Evolutionary conservation across 2,888 invertebrate genomes (phyloP).

Genomic region (Perithous albicinctus): DNA sequence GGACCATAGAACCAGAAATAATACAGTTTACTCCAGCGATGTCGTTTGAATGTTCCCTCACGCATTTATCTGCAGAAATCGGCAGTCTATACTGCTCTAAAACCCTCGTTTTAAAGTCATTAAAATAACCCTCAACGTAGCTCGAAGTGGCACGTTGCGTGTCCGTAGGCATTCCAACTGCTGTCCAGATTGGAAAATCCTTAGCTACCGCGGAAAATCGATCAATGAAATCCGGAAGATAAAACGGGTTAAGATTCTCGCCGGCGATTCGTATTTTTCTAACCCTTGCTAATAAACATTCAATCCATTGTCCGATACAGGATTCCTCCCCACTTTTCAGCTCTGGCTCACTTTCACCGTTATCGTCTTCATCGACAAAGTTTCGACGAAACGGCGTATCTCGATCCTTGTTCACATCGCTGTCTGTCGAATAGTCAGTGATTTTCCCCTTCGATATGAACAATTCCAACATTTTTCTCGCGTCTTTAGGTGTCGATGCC

Average conservation of each 20-base stretch:
- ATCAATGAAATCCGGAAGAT: slow-evolving; percentile 35
- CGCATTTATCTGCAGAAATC: slow-evolving; percentile 13
- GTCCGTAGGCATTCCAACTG: slow-evolving; percentile 22
- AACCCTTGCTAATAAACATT: slow-evolving; percentile 5
- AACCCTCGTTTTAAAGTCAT: not conserved
- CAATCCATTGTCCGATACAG: slow-evolving; percentile 1
- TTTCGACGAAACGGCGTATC: not conserved
- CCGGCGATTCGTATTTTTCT: slow-evolving; percentile 8
- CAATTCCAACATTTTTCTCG: slow-evolving; percentile 42
- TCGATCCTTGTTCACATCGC: not conserved
- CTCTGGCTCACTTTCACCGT: not conserved
- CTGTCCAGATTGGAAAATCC: slow-evolving; percentile 29
- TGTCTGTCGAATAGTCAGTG: not conserved
- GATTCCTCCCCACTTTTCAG: not conserved
- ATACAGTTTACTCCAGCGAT: slow-evolving; percentile 18
- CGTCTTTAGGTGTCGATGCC: slow-evolving; percentile 7
- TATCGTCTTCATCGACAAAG: not conserved
- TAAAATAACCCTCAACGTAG: slow-evolving; percentile 9
- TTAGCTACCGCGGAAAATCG: not conserved
- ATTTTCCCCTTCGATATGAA: slow-evolving; percentile 20
- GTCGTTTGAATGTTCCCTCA: slow-evolving; percentile 24
- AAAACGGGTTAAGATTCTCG: slow-evolving; percentile 29
- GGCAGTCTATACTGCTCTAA: slow-evolving; percentile 23
- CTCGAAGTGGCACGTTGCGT: slow-evolving; percentile 16
- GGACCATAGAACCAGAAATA: slow-evolving; percentile 5